Percentiles rank a stretch among this genome's conserved stretches.
These are phyloP conservation scores for Pygoscelis antarcticus DNA, from an alignment of 2,113 vertebrate genomes.

Conservation along the genomic window DNA sequence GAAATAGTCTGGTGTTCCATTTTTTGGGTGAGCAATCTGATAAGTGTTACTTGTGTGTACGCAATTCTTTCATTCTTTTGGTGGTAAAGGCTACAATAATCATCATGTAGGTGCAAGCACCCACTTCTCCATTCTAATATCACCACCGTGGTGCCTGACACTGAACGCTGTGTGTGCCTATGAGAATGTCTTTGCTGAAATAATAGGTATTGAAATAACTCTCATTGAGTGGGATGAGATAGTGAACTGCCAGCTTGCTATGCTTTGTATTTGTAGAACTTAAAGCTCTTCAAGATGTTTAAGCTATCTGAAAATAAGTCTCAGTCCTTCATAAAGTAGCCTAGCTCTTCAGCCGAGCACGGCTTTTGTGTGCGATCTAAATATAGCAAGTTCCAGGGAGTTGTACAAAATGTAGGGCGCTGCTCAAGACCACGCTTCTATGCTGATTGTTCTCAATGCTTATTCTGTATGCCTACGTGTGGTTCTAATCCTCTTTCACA, in stretches of 20 bases:
- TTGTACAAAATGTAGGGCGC: not conserved
- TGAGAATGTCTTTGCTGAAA: not conserved
- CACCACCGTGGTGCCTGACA: not conserved
- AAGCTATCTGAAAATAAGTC: not conserved
- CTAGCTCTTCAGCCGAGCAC: not conserved
- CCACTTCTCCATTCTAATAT: not conserved
- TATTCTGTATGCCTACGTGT: not conserved
- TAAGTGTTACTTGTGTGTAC: not conserved
- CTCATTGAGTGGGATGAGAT: not conserved
- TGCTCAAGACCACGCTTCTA: not conserved
- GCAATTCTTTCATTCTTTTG: not conserved
- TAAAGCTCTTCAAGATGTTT: not conserved
- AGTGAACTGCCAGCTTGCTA: not conserved
- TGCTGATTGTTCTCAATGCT: not conserved
- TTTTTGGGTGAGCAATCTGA: not conserved
- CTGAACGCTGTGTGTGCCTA: not conserved
- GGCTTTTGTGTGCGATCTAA: not conserved
- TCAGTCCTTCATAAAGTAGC: not conserved
- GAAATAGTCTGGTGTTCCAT: not conserved
- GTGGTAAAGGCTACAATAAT: not conserved
- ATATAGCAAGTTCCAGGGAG: not conserved
- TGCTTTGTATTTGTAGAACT: not conserved
- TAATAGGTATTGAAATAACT: not conserved
- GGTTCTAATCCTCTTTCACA: not conserved
- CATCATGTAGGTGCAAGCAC: not conserved